Evolutionary conservation across 2,797 vertebrate genomes (phyloP), one percentile per base, ranked within the genome.

Genomic region (Poecilia picta): DNA sequence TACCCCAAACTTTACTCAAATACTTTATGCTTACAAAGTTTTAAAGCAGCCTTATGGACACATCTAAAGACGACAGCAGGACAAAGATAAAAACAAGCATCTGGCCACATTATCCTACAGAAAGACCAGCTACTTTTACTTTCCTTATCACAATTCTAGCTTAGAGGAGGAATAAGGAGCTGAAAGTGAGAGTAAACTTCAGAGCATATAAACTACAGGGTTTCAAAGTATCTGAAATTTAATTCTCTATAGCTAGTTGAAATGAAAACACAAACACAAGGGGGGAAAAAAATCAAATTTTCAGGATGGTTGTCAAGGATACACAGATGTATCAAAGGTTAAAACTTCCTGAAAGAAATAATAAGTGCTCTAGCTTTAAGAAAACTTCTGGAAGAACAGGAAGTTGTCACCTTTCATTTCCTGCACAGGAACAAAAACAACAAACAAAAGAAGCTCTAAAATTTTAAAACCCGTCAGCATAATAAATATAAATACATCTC

Each of bases 401-500:
- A 49, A 8, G 53, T 64, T 76, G 64, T 83, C 72, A 83, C 43
- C 45, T 47, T 75, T 47, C 10, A 33, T 70, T 53, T 28, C 36
- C 74, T 70, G 64, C 72, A 57, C 80, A 82, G 53, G 49, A 10
- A 46, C 12, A 47, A 28, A 28, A 49, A 49, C 47, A 49, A 16
- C 5, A 46, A 46, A 46, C 12, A 12, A 23, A 12, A 66, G 76
- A 74, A 20, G 0, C 46, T 57, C 53, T 57, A 46, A 66, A 51
- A 33, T 59, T 47, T 64, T 45, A 78, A 90, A 91, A 88, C 72
- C 86, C 79, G 81, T 83, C 83, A 43, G 74, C 81, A 83, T 92
- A 91, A 95, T 93, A 95, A 94, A 95, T 94, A 94, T 93, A 95
- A 92, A 93, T 89, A 91, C 81, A 93, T 90, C 88, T 92, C 72